Conservation (phyloP, 2,888 invertebrate species). For the Parnassius smintheus region DNA sequence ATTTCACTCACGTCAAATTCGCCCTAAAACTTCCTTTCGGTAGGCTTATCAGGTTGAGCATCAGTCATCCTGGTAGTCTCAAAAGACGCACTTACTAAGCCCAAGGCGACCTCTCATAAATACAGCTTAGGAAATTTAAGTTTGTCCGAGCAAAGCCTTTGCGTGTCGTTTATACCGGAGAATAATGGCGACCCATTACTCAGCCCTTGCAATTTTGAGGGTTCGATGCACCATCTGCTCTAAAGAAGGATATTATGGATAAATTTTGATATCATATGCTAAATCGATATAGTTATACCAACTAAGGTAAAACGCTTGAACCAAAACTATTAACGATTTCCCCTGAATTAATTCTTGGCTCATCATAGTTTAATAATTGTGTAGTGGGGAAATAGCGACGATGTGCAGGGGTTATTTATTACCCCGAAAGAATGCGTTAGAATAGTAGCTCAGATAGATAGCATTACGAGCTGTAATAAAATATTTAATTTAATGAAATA, state of each 20-base stretch:
- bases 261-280: conserved; percentile 8
- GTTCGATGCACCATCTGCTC: conserved; percentile 16
- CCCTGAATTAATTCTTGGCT: too few species aligned
- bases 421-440: too few species aligned
- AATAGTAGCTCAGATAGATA: too few species aligned
- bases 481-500: too few species aligned
- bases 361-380: too few species aligned
- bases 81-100: conserved; percentile 16
- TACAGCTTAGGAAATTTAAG: conserved; percentile 26
- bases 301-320: not conserved
- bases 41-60: conserved; percentile 11
- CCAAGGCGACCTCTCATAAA: conserved; percentile 20
- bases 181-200: conserved; percentile 20
- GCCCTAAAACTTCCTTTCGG: conserved; percentile 2
- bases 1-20: not conserved
- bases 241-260: conserved; percentile 3
- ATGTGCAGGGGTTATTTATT: too few species aligned
- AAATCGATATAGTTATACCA: not conserved
- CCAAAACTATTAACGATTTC: too few species aligned
- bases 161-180: conserved; percentile 24
- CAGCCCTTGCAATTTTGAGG: conserved; percentile 15
- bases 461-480: too few species aligned
- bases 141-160: conserved; percentile 19
- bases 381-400: too few species aligned
- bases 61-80: conserved; percentile 17